Conservation (phyloP, 1,140 invertebrate species). For the Drosophila varians region DNA sequence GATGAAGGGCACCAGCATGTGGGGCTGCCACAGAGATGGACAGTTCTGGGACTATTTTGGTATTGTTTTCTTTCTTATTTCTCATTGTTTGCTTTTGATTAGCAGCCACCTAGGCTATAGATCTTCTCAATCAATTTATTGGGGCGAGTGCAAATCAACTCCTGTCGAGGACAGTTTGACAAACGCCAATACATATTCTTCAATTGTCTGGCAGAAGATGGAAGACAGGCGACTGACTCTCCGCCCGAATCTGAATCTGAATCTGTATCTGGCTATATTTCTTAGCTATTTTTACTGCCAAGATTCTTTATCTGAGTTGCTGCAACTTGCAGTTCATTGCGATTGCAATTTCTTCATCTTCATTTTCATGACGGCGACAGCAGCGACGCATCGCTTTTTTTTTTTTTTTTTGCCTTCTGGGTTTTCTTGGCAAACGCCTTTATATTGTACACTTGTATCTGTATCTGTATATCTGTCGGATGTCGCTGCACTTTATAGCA, state of each 20-base stretch:
- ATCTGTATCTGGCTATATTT: conserved; percentile 46
- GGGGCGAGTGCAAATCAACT: too few species aligned
- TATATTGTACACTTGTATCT: conserved; percentile 65
- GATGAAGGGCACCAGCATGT: conserved; percentile 75
- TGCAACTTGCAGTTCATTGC: conserved; percentile 67
- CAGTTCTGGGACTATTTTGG: conserved; percentile 33
- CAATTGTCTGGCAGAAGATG: conserved; percentile 23
- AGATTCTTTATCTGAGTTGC: conserved; percentile 75
- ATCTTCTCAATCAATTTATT: neutral
- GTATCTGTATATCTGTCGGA: conserved; percentile 33
- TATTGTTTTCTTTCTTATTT: neutral
- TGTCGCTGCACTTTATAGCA: conserved; percentile 52
- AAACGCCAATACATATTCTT: too few species aligned
- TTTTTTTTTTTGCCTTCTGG: conserved; percentile 3
- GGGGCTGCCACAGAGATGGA: conserved; percentile 27
- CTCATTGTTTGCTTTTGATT: neutral
- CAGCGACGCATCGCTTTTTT: conserved; percentile 29
- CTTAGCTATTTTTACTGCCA: conserved; percentile 70
- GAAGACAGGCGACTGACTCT: conserved; percentile 5
- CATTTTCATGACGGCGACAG: conserved; percentile 40
- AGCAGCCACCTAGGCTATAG: neutral
- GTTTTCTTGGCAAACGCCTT: conserved; percentile 77
- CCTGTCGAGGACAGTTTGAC: conserved; percentile 23
- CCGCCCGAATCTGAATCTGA: too few species aligned
- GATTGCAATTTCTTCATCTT: conserved; percentile 61